Base-by-base conservation (phyloP, 2,797 vertebrate species). In the Decapterus maruadsi region DNA sequence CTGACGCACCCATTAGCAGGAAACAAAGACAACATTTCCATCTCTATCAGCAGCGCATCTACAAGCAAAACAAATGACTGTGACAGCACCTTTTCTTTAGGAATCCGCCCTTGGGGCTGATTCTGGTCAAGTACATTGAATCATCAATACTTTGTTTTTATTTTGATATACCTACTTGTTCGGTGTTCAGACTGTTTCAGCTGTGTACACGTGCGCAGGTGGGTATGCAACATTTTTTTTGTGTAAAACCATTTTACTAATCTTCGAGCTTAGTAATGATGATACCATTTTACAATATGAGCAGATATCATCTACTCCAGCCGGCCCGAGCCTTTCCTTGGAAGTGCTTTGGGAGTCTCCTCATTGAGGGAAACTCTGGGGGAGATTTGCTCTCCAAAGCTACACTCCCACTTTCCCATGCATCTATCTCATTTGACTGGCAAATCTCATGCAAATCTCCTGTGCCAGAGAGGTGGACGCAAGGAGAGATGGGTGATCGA, bases 371-470 rank as follows among this genome's bases (percentile, higher is more conserved):
- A 73, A 85, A 86, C 87, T 91, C 84, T 86, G 70, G 48, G 56
- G 17, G 38, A 72, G 81, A 5, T 77, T 77, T 72, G 38, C 48
- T 75, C 64, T 80, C 72, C 81, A 53, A 19, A 83, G 73, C 53
- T 63, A 16, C 55, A 65, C 68, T 70, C 69, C 83, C 61, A 14
- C 72, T 75, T 80, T 84, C 40, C 59, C 71, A 68, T 77, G 68
- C 62, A 66, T 80, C 72, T 86, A 26, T 26, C 26, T 26, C 67
- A 89, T 94, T 94, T 94, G 91, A 92, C 92, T 90, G 20, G 78
- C 90, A 94, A 93, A 94, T 90, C 19, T 65, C 0, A 92, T 90
- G 88, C 91, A 94, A 94, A 94, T 89, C 64, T 11, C 2, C 62
- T 20, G 19, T 1, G 31, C 65, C 36, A 8, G 50, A 4, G 77